Conservation (phyloP, 30 jellyfish, hydroid and myxozoan genomes). For the Hydractinia echinata region DNA sequence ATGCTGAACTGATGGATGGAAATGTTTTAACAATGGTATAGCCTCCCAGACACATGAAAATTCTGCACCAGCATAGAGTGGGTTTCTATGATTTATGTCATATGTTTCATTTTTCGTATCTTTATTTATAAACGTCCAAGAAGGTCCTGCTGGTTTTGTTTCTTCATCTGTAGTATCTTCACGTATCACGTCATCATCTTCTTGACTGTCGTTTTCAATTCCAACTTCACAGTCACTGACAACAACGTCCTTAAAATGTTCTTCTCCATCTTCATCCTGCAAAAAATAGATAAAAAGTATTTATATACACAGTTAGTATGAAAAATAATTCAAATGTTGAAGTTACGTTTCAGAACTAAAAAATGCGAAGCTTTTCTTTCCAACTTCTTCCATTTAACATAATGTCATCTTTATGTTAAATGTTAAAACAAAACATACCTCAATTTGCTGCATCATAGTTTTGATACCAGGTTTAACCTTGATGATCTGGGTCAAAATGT, state of each 20-base stretch:
- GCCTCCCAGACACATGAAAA: constrained; percentile 90
- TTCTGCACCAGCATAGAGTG: constrained; percentile 90
- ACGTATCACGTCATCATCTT: neutral
- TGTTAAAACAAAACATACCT: constrained; percentile 43
- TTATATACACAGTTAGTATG: no score
- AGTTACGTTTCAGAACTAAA: no score
- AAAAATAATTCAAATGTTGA: no score
- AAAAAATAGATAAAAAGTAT: neutral
- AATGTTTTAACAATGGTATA: constrained; percentile 57
- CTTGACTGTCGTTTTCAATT: constrained; percentile 37
- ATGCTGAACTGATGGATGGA: constrained; percentile 84
- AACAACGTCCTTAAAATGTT: constrained; percentile 50
- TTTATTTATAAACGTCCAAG: constrained; percentile 61
- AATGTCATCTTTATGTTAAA: neutral
- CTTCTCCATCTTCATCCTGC: constrained; percentile 93
- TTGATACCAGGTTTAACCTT: constrained; percentile 64
- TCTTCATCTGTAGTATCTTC: constrained; percentile 11
- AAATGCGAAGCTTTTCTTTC: no score
- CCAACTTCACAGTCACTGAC: constrained; percentile 41
- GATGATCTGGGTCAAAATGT: constrained; percentile 41
- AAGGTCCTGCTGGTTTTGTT: constrained; percentile 4
- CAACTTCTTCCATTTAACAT: no score
- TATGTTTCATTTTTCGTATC: constrained; percentile 37
- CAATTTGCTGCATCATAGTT: constrained; percentile 72
- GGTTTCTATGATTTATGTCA: constrained; percentile 60